Conservation (phyloP, 2,888 invertebrate species). For the Sisyra nigra region DNA sequence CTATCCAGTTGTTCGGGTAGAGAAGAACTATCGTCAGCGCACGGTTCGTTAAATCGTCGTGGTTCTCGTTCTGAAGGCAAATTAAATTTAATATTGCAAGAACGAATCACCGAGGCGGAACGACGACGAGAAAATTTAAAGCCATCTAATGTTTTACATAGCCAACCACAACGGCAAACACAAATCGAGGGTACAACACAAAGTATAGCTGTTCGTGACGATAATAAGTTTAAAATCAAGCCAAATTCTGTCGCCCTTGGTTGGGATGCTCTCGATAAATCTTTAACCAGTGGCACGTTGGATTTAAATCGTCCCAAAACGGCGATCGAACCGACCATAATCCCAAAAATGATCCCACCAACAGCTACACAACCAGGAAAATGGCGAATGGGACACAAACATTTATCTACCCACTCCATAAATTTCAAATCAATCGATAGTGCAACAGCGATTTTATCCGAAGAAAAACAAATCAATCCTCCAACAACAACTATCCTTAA, state of each 20-base stretch:
- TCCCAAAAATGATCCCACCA: slow-evolving; percentile 8
- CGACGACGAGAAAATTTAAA: slow-evolving; percentile 34
- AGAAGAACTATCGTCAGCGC: slow-evolving; percentile 33
- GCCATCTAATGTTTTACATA: slow-evolving; percentile 8
- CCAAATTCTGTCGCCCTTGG: no score
- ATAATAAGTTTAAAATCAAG: background rate
- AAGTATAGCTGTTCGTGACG: slow-evolving; percentile 7
- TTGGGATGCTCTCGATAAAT: no score
- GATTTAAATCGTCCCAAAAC: slow-evolving; percentile 19
- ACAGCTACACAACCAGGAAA: slow-evolving; percentile 10
- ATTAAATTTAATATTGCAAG: slow-evolving; percentile 51
- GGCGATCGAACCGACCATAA: slow-evolving; percentile 16
- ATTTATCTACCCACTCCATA: slow-evolving; percentile 1
- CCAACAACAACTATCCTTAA: slow-evolving; percentile 30
- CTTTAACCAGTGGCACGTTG: no score
- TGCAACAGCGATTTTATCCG: slow-evolving; percentile 13
- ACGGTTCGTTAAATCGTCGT: slow-evolving; percentile 39
- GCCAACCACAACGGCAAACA: no score
- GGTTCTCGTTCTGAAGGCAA: slow-evolving; percentile 71
- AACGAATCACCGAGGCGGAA: slow-evolving; percentile 35
- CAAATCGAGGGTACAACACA: background rate
- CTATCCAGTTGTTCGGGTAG: slow-evolving; percentile 37
- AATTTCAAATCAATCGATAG: slow-evolving; percentile 9
- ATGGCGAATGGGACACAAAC: slow-evolving; percentile 1
- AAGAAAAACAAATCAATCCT: slow-evolving; percentile 20